A percentile compares a stretch with the other conserved stretches of the same genome.
Evolutionary conservation across 2,888 invertebrate species (phyloP).

Genomic region (Spisula subtruncata): DNA sequence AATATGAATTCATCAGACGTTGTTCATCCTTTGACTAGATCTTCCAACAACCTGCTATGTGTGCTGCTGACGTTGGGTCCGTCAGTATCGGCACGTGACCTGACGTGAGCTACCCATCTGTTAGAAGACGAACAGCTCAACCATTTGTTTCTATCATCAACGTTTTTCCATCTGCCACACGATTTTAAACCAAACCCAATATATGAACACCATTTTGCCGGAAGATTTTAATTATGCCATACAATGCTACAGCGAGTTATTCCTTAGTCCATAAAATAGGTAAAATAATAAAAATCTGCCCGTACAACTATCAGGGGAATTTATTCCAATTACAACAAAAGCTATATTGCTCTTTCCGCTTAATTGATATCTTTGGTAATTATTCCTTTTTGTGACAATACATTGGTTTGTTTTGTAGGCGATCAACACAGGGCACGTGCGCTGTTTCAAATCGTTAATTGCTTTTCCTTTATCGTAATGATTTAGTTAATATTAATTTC

Average conservation of each 20-base stretch:
- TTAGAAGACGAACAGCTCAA: slow-evolving; percentile 62
- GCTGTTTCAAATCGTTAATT: slow-evolving; percentile 28
- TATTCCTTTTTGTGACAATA: slow-evolving; percentile 41
- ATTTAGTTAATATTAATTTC: slow-evolving; percentile 47
- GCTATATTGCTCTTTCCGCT: slow-evolving; percentile 33
- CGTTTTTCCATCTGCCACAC: slow-evolving; percentile 49
- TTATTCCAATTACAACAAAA: slow-evolving; percentile 28
- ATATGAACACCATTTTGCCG: slow-evolving; percentile 21
- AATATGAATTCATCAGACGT: slow-evolving; percentile 49
- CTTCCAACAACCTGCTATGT: slow-evolving; percentile 38
- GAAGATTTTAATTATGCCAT: slow-evolving; percentile 38
- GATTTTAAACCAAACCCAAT: slow-evolving; percentile 32
- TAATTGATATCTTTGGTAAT: slow-evolving; percentile 43
- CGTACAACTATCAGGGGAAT: slow-evolving; percentile 31
- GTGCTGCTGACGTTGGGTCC: slow-evolving; percentile 44
- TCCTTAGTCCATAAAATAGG: slow-evolving; percentile 25
- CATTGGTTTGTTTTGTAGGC: slow-evolving; percentile 32
- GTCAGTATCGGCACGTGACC: slow-evolving; percentile 66
- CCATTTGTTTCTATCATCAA: slow-evolving; percentile 54
- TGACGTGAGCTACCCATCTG: slow-evolving; percentile 72
- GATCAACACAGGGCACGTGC: slow-evolving; percentile 28
- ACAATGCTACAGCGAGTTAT: slow-evolving; percentile 20
- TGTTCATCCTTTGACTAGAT: slow-evolving; percentile 48
- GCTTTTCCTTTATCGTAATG: slow-evolving; percentile 38
- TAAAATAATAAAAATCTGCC: slow-evolving; percentile 28